A percentile compares a stretch with the other conserved stretches of the same genome.
Evolutionary conservation across 2,888 invertebrate species (phyloP).

Genomic region (Sarcophaga variegata): DNA sequence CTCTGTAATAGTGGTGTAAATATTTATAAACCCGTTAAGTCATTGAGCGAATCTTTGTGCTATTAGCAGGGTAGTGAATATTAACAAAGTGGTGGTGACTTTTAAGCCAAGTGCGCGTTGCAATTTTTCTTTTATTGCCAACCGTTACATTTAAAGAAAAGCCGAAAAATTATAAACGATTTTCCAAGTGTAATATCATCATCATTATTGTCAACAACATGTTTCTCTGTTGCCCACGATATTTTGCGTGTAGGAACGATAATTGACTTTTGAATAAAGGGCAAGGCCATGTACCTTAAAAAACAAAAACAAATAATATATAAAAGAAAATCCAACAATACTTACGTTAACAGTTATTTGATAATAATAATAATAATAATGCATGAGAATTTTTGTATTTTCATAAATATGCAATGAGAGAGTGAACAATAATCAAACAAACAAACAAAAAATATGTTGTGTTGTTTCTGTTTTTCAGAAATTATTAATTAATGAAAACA

Average conservation of each 20-base stretch:
- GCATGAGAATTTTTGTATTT: no score
- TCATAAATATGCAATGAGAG: no score
- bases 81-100: constrained; percentile 40
- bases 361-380: no score
- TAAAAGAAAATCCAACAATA: neutral
- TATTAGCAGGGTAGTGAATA: constrained; percentile 23
- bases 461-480: no score
- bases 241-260: neutral
- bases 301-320: neutral
- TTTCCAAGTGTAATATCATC: constrained; percentile 1
- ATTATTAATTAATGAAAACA: neutral
- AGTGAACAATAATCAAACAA: no score
- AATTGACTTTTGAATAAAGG: constrained; percentile 30
- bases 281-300: constrained; percentile 45
- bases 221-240: neutral
- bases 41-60: neutral
- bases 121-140: neutral
- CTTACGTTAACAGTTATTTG: no score
- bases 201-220: constrained; percentile 34
- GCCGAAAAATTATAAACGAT: neutral
- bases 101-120: constrained; percentile 29
- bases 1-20: constrained; percentile 12
- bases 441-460: no score
- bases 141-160: constrained; percentile 36
- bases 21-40: neutral